Evolutionary conservation across 2,888 invertebrate genomes (phyloP).

Genomic region (Catocala fraxini): DNA sequence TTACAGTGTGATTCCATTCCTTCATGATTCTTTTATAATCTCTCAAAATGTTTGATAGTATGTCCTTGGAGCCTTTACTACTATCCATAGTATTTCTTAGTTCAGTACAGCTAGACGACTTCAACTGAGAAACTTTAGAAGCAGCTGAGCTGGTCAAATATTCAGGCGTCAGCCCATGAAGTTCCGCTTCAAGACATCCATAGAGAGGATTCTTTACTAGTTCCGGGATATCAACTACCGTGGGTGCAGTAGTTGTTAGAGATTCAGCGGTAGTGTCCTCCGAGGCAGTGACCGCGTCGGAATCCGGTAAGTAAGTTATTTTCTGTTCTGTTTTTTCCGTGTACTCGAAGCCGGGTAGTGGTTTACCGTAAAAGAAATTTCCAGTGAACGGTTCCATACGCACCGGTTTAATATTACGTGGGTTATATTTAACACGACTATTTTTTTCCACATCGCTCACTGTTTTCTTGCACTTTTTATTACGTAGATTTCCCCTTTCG

Average conservation of each 20-base stretch:
- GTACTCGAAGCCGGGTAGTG: conserved; percentile 76
- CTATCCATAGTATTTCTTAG: conserved; percentile 73
- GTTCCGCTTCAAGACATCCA: conserved; percentile 72
- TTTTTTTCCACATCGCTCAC: conserved; percentile 78
- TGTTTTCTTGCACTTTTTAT: conserved; percentile 76
- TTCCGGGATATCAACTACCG: conserved; percentile 76
- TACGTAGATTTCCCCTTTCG: conserved; percentile 70
- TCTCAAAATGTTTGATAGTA: conserved; percentile 70
- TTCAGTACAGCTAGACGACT: conserved; percentile 80
- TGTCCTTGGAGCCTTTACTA: conserved; percentile 62
- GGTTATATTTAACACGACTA: conserved; percentile 73
- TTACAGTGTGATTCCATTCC: conserved; percentile 81
- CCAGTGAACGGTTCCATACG: conserved; percentile 80
- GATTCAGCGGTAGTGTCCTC: conserved; percentile 76
- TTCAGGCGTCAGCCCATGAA: conserved; percentile 67
- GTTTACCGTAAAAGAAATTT: conserved; percentile 83
- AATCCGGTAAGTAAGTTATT: conserved; percentile 80
- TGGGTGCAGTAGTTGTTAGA: conserved; percentile 71
- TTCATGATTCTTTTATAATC: conserved; percentile 85
- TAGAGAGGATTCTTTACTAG: conserved; percentile 79
- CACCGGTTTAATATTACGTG: conserved; percentile 75
- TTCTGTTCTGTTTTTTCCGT: conserved; percentile 77
- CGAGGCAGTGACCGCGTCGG: conserved; percentile 77
- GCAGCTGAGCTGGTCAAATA: conserved; percentile 65
- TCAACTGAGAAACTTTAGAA: conserved; percentile 77